Base-by-base conservation (phyloP, 2,888 invertebrate species). In the Coenonympha arcania region DNA sequence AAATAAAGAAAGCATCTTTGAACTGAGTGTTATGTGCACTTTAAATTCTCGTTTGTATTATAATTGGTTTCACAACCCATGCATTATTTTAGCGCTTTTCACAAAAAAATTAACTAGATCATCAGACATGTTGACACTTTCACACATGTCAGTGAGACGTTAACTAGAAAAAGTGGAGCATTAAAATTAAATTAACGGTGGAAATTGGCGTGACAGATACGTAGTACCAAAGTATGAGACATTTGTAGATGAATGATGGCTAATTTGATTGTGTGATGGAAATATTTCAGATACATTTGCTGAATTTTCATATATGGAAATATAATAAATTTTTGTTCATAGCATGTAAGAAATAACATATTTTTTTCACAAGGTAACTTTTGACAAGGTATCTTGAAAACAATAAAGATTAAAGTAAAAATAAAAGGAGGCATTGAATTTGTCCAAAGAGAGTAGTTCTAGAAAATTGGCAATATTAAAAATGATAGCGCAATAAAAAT, bases 161-260 rank as follows among this genome's bases (percentile, higher is more conserved):
- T 69, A 71, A 68, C 66, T 64, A 72, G 69, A 66, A 59, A 62
- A 63, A 62, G 59, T 54, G 52, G 59, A 68, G 69, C 68, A 33
- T 43, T 20, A 73, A 79, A 76, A 43, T 43, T 22, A 74, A 79
- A 76, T 73, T 67, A 69, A 70, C 68, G 65, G 62, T 56, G 62
- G 65, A 76, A 76, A 81, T 81, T 74, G 65, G 66, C 77, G 71
- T 70, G 69, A 71, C 76, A 50, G 66, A 55, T 53, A 39, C 3
- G 11, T 19, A 19, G 36, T 2, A 20, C 6, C n/a, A n/a, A n/a
- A n/a, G 19, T 11, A 15, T n/a, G 11, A 36, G 11, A 36, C n/a
- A 20, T 6, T 1, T 0, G 18, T 16, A 15, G 16, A n/a, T n/a
- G n/a, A n/a, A n/a, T n/a, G n/a, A n/a, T n/a, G n/a, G n/a, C n/a